A percentile compares a stretch with the other conserved stretches of the same genome.
Conservation (phyloP, 2,797 vertebrate species). For the Pempheris klunzingeri region DNA sequence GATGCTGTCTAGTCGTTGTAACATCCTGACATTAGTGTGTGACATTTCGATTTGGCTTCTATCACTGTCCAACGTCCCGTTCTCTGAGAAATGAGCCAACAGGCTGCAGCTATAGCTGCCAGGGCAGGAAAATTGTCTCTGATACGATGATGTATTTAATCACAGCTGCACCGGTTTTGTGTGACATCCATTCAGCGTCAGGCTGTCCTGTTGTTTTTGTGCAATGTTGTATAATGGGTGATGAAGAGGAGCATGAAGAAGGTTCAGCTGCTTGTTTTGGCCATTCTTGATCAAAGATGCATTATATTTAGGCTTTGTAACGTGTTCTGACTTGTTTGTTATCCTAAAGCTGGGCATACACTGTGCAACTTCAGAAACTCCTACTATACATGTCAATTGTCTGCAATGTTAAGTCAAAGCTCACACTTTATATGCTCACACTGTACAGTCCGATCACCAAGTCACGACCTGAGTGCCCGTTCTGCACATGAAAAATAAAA, state of each 20-base stretch:
- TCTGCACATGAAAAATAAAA: no score
- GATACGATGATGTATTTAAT: conserved; percentile 53
- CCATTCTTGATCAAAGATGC: conserved; percentile 2
- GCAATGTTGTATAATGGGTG: conserved; percentile 49
- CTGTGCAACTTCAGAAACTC: no score
- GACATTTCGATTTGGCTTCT: conserved; percentile 33
- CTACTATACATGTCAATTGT: no score
- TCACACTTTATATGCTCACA: no score
- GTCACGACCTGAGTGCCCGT: no score
- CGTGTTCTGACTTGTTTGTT: conserved; percentile 44
- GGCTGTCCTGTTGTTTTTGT: conserved; percentile 40
- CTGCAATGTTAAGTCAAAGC: no score
- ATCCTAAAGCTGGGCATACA: no score
- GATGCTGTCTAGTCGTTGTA: conserved; percentile 42
- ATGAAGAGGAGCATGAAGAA: conserved; percentile 39
- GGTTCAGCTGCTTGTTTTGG: conserved; percentile 42
- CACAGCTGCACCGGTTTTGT: conserved; percentile 50
- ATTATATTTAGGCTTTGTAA: conserved; percentile 8
- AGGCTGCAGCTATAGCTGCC: conserved; percentile 17
- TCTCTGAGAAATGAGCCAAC: conserved; percentile 54
- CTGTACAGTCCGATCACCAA: no score
- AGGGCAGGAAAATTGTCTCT: conserved; percentile 28
- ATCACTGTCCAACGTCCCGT: conserved; percentile 42
- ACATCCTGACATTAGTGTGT: conserved; percentile 35
- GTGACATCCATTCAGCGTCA: conserved; percentile 44